Evolutionary conservation across 2,797 vertebrate genomes (phyloP), one percentile per base, ranked within the genome.

Genomic region (Enteromius mattozi): DNA sequence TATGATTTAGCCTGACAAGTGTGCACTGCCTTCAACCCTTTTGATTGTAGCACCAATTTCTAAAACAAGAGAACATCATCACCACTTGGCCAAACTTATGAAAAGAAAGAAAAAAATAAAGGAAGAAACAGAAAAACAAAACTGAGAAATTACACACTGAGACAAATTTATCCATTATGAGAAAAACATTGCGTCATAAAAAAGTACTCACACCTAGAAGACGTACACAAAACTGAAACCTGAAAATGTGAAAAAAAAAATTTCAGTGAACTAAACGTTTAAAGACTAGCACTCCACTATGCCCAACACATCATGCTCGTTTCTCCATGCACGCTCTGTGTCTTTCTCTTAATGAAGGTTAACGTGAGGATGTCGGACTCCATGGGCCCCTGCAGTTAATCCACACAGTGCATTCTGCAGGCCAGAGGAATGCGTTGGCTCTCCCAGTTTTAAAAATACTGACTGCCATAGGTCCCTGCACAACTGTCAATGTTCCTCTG

Each of bases 391-490:
- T 86, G 83, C 87, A 88, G 89, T 90, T 94, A 93, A 95, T 94
- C 93, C 92, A 88, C 92, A 89, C 90, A 87, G 90, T 89, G 90
- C 93, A 92, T 94, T 95, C 92, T 94, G 88, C 87, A 91, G 89
- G 89, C 90, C 85, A 86, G 69, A 94, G 94, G 93, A 95, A 94
- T 93, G 92, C 79, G 35, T 84, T 54, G 88, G 91, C 93, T 93
- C 93, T 94, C 90, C 88, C 90, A 92, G 93, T 95, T 94, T 95
- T 89, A 94, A 93, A 95, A 94, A 94, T 92, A 94, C 92, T 88
- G 89, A 90, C 91, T 79, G 90, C 88, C 90, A 92, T 92, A 92
- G 88, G 91, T 92, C 92, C 88, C 86, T 77, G 87, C 92, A 92
- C 92, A 94, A 95, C 94, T 94, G 93, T 94, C 92, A 89, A 91